Evolutionary conservation across 2,797 vertebrate genomes (phyloP).

Genomic region (Streptopelia turtur): DNA sequence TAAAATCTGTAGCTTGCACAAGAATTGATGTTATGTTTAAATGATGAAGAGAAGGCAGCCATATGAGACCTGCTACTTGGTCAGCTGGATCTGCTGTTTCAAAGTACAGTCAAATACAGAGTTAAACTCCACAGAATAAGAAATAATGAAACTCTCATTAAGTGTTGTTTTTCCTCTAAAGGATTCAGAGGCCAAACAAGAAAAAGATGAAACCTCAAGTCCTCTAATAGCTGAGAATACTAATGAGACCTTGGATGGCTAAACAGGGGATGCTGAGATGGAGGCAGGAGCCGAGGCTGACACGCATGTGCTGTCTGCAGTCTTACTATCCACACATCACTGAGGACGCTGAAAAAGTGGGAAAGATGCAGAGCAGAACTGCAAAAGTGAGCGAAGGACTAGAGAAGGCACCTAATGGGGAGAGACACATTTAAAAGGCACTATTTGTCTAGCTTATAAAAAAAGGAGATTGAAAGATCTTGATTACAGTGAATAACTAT

Average conservation of each 20-base stretch:
- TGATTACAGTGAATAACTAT: slow-evolving; percentile 34
- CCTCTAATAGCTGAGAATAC: background rate
- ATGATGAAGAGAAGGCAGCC: background rate
- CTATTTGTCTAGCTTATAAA: background rate
- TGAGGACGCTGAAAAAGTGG: background rate
- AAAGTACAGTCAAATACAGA: background rate
- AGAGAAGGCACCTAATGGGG: background rate
- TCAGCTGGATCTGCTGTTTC: background rate
- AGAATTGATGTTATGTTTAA: background rate
- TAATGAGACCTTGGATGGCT: background rate
- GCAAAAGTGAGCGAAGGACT: background rate
- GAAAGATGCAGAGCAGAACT: background rate
- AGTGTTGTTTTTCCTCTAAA: background rate
- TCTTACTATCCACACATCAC: background rate
- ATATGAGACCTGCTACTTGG: background rate
- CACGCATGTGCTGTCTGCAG: background rate
- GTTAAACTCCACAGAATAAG: background rate
- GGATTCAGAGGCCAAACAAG: slow-evolving; percentile 7
- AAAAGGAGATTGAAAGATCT: slow-evolving; percentile 40
- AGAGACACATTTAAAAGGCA: background rate
- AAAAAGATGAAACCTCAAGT: background rate
- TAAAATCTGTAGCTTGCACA: slow-evolving; percentile 28
- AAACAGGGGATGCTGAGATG: background rate
- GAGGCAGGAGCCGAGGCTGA: background rate
- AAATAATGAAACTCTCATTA: background rate